Base-by-base conservation (phyloP, 2,113 vertebrate genomes). In the Tetrao urogallus region DNA sequence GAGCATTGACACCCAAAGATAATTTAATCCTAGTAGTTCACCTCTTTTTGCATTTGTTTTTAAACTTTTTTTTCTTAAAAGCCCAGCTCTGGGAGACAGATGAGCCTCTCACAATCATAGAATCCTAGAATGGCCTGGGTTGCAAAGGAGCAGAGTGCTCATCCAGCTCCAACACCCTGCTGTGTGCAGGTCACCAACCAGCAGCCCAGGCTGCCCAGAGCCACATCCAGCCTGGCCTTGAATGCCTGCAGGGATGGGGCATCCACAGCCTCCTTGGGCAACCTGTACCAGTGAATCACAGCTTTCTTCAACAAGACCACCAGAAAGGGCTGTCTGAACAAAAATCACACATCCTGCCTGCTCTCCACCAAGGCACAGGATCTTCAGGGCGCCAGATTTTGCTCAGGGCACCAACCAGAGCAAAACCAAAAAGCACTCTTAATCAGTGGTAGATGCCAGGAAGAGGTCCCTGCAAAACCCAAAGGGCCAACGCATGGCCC, bases 311-410 rank as follows among this genome's bases (percentile, higher is more conserved):
- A 58, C 71, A 58, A 67, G 9, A 9, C 28, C 38, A 66, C 5
- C 34, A 66, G 64, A 36, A 74, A 77, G 71, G 72, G 10, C 3
- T 30, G 2, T n/a, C 42, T 13, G 16, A 40, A 19, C 8, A 19
- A n/a, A 86, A 83, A 36, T 32, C 25, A 16, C 20, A 14, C 57
- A 34, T 22, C 20, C 20, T 8, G 11, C 22, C n/a, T 28, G 25
- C 38, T 18, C 88, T 24, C n/a, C 4, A 1, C 7, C 2, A 1
- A 40, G 6, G 12, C 50, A 45, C 36, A 70, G 34, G 73, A 50
- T 25, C 20, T 45, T 67, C 61, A 64, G 19, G 52, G 18, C 9
- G 5, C 8, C 16, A 2, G 3, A 2, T n/a, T 12, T 0, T 34
- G 16, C 61, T 42, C 11, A 24, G 24, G 16, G 9, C 17, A 64